Base-by-base conservation (phyloP, 2,797 vertebrate genomes). In the Enteromius viviparus region DNA sequence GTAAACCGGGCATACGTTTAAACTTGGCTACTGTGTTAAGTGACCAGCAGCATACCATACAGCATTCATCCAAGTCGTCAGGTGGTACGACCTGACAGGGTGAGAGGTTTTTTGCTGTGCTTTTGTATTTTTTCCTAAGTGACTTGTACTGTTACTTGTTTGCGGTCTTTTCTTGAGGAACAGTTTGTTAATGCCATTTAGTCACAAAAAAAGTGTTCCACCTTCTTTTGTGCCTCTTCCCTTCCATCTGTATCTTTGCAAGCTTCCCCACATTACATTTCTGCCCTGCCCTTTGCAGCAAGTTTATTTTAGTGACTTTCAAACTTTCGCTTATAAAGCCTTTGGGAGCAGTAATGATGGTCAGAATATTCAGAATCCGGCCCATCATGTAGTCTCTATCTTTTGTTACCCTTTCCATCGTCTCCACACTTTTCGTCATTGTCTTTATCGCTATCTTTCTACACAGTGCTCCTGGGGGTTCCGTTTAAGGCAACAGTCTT, bases 401-500 rank as follows among this genome's bases (percentile, higher is more conserved):
- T 85, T 92, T 86, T 81, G 85, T 87, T 85, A 88, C 86, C 88
- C 90, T 89, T 89, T 86, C 71, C 78, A 85, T 85, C 69, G 45
- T 80, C 76, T 84, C 70, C 78, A 82, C 86, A 83, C 78, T 85
- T 76, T 84, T 81, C 85, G 82, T 78, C 66, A 55, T 87, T 80
- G 75, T 83, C 82, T 84, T 86, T 83, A 88, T 88, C 65, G 10
- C 55, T 32, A 19, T 82, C 81, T 79, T 84, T 90, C 91, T 98
- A 99, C 92, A 99, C 95, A 37, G 96, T 96, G 76, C 94, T 98
- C 90, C 97, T 94, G 0, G 98, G 97, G 4, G 96, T 98, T 89
- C 98, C 98, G 47, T 99, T 99, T 90, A 98, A 95, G 84, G 98
- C 93, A 70, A 98, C 94, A 1, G 96, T 94, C 94, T 99, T 99